Evolutionary conservation across 2,888 invertebrate genomes (phyloP), one percentile per base, ranked within the genome.

Genomic region (Didymodactylos carnosus): DNA sequence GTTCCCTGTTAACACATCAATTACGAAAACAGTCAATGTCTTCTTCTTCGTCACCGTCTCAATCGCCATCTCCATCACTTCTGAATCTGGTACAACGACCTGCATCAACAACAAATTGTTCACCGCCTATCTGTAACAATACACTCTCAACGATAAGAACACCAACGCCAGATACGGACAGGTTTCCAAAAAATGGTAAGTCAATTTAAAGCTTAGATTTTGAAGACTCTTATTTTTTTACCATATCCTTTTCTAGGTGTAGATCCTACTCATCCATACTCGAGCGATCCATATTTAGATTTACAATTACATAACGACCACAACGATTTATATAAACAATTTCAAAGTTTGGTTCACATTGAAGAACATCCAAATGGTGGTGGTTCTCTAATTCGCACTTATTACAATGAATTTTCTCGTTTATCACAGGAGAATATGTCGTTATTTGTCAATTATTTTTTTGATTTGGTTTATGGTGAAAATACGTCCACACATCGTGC

Each of bases 351-450:
- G 40, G 91, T 94, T 84, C 89, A 91, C 76, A 88, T 94, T 76
- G 94, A 97, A 83, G 89, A 89, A 0, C 91, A 94, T 83, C 89
- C 92, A 0, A 97, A 97, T 84, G 97, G 97, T 19, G 94, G 94
- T 40, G 95, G 94, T 0, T 88, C 89, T 40, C 89, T 93, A 23
- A 87, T 97, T 39, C 92, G 92, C 83, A 87, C 92, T 80, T 91
- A 92, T 83, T 92, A 94, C 81, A 89, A 92, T 77, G 93, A 95
- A 82, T 88, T 95, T 53, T 62, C 35, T 35, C 86, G 86, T 29
- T 79, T 85, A 14, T 79, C 81, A 23, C 16, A 62, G 19, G 89
- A 93, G 80, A 88, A 43, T 41, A 35, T 90, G 82, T 88, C 89
- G 46, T 88, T 89, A 75, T 86, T 94, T 76, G 90, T 91, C 3